Conservation (phyloP, 2,797 vertebrate species). For the Cynodonichthys magdalenae region DNA sequence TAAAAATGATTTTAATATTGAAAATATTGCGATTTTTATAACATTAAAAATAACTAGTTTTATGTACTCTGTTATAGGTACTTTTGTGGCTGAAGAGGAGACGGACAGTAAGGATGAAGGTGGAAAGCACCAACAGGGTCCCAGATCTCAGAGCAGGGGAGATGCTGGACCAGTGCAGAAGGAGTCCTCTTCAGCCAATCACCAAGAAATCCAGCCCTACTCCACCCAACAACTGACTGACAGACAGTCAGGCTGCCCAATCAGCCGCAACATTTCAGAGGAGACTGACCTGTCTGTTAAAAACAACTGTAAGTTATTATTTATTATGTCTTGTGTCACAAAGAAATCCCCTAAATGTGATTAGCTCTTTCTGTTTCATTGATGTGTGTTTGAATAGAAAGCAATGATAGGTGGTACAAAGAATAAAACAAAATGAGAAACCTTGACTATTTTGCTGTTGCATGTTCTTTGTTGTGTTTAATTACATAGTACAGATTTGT, state of each 20-base stretch:
- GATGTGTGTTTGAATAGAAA: constrained; percentile 3
- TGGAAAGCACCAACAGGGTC: constrained; percentile 39
- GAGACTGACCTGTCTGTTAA: constrained; percentile 75
- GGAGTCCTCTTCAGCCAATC: constrained; percentile 72
- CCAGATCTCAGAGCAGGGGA: constrained; percentile 50
- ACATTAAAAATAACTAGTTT: neutral
- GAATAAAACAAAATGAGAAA: neutral
- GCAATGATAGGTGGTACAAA: neutral
- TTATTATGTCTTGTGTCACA: constrained; percentile 4
- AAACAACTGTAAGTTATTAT: constrained; percentile 75
- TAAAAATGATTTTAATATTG: neutral
- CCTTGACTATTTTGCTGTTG: too few species aligned
- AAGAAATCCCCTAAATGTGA: constrained; percentile 22
- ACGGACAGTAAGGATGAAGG: constrained; percentile 61
- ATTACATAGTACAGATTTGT: too few species aligned
- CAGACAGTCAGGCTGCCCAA: constrained; percentile 68
- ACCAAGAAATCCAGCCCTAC: constrained; percentile 73
- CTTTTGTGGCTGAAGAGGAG: constrained; percentile 61
- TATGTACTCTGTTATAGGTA: constrained; percentile 47
- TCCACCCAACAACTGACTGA: constrained; percentile 47
- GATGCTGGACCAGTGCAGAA: constrained; percentile 58
- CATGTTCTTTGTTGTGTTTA: too few species aligned
- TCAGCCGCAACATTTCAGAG: constrained; percentile 76
- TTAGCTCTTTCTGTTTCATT: constrained; percentile 4
- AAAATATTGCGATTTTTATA: neutral